Evolutionary conservation across 1,140 invertebrate species (phyloP).

Genomic region (Hyles vespertilio): DNA sequence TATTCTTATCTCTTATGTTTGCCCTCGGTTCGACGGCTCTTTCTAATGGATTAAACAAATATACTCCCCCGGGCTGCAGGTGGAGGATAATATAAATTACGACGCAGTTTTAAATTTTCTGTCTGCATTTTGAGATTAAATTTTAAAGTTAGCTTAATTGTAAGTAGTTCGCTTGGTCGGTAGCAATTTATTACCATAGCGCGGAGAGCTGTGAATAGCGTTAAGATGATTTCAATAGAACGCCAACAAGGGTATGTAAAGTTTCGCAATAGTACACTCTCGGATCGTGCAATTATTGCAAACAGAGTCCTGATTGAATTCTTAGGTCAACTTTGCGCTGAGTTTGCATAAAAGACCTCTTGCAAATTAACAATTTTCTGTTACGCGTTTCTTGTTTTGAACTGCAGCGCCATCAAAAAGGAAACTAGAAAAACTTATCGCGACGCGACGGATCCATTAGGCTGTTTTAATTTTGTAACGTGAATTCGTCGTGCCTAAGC

Average conservation of each 20-base stretch:
- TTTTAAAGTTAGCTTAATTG: slow-evolving; percentile 56
- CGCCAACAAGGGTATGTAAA: slow-evolving; percentile 65
- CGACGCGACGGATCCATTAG: slow-evolving; percentile 30
- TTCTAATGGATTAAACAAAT: slow-evolving; percentile 2
- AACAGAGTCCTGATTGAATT: slow-evolving; percentile 69
- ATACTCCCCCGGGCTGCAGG: slow-evolving; percentile 8
- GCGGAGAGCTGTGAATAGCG: slow-evolving; percentile 62
- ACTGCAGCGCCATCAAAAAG: slow-evolving; percentile 42
- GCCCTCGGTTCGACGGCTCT: not conserved
- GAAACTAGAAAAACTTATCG: slow-evolving; percentile 29
- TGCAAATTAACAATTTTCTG: slow-evolving; percentile 58
- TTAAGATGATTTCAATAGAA: slow-evolving; percentile 73
- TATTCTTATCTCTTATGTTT: not conserved
- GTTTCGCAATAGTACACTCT: slow-evolving; percentile 66
- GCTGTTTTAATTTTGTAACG: slow-evolving; percentile 50
- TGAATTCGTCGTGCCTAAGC: slow-evolving; percentile 30
- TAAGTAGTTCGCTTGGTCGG: slow-evolving; percentile 53
- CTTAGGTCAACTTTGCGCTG: slow-evolving; percentile 66
- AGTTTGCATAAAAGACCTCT: slow-evolving; percentile 64
- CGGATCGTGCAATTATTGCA: slow-evolving; percentile 69
- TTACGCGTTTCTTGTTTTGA: slow-evolving; percentile 41
- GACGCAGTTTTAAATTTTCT: slow-evolving; percentile 33
- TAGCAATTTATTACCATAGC: slow-evolving; percentile 62
- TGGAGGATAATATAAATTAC: slow-evolving; percentile 26
- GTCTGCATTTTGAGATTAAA: slow-evolving; percentile 66